A percentile compares a stretch with the other conserved stretches of the same genome.
phyloP scores from a whole-genome alignment of 2,888 invertebrate genomes.

The Deilephila porcellus region DNA sequence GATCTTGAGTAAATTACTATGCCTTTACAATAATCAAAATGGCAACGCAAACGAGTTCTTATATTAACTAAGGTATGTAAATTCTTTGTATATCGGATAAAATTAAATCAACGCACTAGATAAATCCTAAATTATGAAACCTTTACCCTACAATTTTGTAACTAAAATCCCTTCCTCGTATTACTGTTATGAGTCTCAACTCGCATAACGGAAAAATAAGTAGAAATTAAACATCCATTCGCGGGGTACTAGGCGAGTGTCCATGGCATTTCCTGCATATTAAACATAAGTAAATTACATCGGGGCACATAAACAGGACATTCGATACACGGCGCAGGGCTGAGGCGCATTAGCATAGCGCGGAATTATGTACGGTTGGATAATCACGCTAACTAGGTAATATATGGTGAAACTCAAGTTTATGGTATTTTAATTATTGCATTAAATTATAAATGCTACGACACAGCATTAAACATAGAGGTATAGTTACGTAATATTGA shows the following conservation, averaged over 20 bases:
- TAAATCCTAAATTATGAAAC: no score
- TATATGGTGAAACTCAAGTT: background rate
- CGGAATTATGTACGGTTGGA: background rate
- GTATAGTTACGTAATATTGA: no score
- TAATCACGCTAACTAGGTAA: slow-evolving; percentile 1
- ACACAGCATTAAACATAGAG: no score
- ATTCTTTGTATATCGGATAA: no score
- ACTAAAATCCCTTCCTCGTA: no score
- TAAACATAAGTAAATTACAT: slow-evolving; percentile 32
- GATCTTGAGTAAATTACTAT: no score
- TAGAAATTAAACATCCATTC: slow-evolving; percentile 28
- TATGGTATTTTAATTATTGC: background rate
- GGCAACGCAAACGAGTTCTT: no score
- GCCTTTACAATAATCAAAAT: no score
- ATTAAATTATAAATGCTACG: background rate
- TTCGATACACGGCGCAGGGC: slow-evolving; percentile 42
- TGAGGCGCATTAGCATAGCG: slow-evolving; percentile 20
- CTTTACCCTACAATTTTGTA: no score
- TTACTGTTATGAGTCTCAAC: slow-evolving; percentile 7
- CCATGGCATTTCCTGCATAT: slow-evolving; percentile 31
- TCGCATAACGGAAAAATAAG: slow-evolving; percentile 17
- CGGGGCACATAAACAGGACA: slow-evolving; percentile 35
- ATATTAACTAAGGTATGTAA: no score
- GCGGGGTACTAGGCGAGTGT: slow-evolving; percentile 18
- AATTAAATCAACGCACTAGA: no score